Evolutionary conservation across 2,797 vertebrate species (phyloP), one percentile per base, ranked within the genome.

Genomic region (Orientallactaga sibirica): DNA sequence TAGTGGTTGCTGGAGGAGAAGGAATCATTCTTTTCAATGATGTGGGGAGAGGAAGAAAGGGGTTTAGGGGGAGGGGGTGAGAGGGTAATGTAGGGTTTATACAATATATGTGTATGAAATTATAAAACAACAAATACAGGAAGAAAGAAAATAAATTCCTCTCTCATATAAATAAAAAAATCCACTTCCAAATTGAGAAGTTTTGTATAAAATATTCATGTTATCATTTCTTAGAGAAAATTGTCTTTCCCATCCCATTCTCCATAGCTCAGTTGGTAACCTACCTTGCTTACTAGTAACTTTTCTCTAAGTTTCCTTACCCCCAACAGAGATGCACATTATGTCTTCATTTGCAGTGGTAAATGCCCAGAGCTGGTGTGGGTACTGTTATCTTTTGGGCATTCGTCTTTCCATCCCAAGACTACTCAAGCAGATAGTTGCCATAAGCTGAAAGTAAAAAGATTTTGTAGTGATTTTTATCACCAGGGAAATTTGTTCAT

Each of bases 401-500:
- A 75, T 67, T 77, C 61, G 66, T 95, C 90, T 97, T 96, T 90
- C 95, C 88, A 91, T n/a, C 74, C 86, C 83, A 97, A 27, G 94
- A 97, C 97, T 98, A 98, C 97, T 98, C 96, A 97, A 97, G 97
- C 96, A 96, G 96, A 96, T 96, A 97, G 96, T 97, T 97, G 93
- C 98, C 97, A 95, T 97, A 97, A 98, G 96, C 94, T 95, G 96
- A 98, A 97, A 97, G 96, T 95, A 98, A 98, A 97, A 97, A 98
- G 90, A 89, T 93, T 96, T 95, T 97, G 96, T 97, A 96, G 94
- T 97, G 96, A 97, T 97, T 97, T 78, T 97, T 98, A 98, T 98
- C 97, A 98, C 97, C 93, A 98, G 98, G 97, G 97, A 97, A 98
- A 98, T 98, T 64, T 97, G 96, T 97, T 98, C 97, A 95, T 98